phyloP scores from a whole-genome alignment of 2,797 vertebrate species.

The Carcharodon carcharias region DNA sequence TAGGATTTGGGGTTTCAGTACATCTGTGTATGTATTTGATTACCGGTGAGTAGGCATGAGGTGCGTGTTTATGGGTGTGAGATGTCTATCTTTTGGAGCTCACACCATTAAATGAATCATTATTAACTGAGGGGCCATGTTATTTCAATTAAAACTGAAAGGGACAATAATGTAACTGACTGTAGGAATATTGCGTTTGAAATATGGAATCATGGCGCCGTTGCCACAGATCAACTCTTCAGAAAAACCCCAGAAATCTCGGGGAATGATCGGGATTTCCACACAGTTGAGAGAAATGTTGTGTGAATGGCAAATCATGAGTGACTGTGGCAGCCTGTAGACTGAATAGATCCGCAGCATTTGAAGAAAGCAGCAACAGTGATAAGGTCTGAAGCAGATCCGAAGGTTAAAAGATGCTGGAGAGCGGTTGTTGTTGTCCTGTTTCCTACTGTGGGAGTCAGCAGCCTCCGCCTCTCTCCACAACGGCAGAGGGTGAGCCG shows the following conservation, averaged over 20 bases:
- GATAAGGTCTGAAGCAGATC: not conserved
- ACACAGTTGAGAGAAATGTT: not conserved
- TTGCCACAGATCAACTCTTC: not conserved
- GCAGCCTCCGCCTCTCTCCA: not conserved
- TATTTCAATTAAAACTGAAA: not conserved
- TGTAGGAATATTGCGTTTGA: not conserved
- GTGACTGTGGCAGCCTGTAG: not conserved
- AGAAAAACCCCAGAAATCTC: not conserved
- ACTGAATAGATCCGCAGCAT: not conserved
- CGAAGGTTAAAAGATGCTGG: no score
- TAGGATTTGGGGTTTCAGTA: not conserved
- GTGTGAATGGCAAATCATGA: not conserved
- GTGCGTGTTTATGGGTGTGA: not conserved
- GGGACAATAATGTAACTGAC: not conserved
- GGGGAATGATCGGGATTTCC: not conserved
- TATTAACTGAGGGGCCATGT: not conserved
- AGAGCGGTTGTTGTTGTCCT: no score
- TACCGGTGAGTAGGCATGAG: not conserved
- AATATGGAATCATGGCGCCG: not conserved
- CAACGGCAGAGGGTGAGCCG: no score
- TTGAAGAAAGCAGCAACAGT: not conserved
- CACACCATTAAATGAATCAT: not conserved
- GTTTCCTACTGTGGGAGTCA: not conserved
- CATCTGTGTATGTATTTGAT: not conserved
- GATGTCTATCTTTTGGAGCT: not conserved